Conservation (phyloP, 2,113 vertebrate genomes). For the Sturnira hondurensis region DNA sequence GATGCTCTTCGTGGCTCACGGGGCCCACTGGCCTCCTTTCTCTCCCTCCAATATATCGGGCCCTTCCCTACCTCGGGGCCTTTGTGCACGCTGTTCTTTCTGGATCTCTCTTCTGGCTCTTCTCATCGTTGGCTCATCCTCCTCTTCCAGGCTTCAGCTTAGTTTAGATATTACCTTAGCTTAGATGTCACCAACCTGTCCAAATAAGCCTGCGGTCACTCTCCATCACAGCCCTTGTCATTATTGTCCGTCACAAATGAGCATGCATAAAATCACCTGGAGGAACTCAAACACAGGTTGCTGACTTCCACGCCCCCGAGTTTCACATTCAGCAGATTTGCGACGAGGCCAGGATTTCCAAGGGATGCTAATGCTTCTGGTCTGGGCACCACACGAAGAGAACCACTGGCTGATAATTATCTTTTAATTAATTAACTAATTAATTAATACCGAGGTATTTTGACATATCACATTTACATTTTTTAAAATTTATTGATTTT, state of each 20-base stretch:
- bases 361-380: not conserved
- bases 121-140: not conserved
- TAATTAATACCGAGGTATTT: not conserved
- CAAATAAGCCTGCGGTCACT: not conserved
- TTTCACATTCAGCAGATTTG: not conserved
- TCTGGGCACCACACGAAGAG: not conserved
- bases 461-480: too few relatives aligned
- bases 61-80: not conserved
- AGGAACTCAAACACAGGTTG: not conserved
- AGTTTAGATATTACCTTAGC: not conserved
- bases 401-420: not conserved
- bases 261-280: fast-evolving
- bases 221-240: not conserved
- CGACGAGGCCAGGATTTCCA: not conserved
- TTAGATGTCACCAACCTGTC: not conserved
- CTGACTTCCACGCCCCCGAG: not conserved
- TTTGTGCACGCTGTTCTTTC: not conserved
- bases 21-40: not conserved
- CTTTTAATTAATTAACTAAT: not conserved
- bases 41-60: not conserved
- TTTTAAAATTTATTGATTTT: too few relatives aligned
- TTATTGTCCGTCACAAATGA: not conserved
- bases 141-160: not conserved
- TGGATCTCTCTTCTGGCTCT: not conserved
- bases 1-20: not conserved